Evolutionary conservation across 2,797 vertebrate species (phyloP), one percentile per base, ranked within the genome.

Genomic region (Cuculus canorus): DNA sequence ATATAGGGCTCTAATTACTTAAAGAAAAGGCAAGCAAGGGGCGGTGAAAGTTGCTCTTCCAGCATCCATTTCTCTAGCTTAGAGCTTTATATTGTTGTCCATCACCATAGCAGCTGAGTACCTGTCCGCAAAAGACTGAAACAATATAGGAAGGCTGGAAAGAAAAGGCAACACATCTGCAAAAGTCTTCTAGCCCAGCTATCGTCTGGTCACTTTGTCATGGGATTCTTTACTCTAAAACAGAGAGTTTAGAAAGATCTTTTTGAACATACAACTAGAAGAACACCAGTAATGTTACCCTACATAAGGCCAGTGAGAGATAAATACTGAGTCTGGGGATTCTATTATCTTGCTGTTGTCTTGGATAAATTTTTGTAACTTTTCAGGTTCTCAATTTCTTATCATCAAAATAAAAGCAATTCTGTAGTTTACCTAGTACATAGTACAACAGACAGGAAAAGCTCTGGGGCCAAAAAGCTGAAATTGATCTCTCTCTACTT

Each of bases 1-100:
- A 96, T 66, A 88, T 3, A 90, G 64, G 64, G 14, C 27, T 90
- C 47, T 90, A 87, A 95, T 88, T 92, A 92, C 83, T 90, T 86
- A 57, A 90, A 77, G 48, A 77, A 92, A 95, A 90, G 56, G 9
- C 53, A 90, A 83, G 45, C 39, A 80, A 53, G 70, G 90, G 65
- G 37, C 2, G 3, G 25, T 60, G 50, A 76, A 79, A 60, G 32
- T 82, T 94, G 24, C 25, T 91, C 41, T 56, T 91, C 24, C 53
- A 82, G 56, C 33, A 33, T 66, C 43, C 35, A 27, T 50, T 48
- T 91, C 53, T 52, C 68, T 47, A 2, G 17, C 28, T 45, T 35
- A 70, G 35, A 54, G 54, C 39, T 93, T 90, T 82, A 33, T 8
- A 32, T 27, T 24, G 22, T 59, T 68, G 15, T 32, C 47, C 52